Percentiles rank a stretch among this genome's conserved stretches.
Evolutionary conservation across 2,888 invertebrate species (phyloP).

Genomic region (Petrophora chlorosata): DNA sequence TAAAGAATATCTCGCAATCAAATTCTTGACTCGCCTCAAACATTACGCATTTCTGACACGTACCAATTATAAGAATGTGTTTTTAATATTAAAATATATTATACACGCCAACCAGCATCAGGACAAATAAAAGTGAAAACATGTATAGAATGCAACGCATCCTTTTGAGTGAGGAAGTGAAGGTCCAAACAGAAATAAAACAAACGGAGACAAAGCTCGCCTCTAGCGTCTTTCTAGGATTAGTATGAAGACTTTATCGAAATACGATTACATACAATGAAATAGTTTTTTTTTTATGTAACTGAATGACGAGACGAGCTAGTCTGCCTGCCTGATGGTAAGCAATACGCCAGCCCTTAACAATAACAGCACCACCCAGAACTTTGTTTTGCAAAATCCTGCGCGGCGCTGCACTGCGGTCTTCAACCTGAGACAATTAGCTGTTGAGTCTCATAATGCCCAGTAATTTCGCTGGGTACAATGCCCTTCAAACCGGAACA

Average conservation of each 20-base stretch:
- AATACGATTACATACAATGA: too few species aligned
- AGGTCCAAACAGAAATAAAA: slow-evolving; percentile 57
- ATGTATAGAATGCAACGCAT: slow-evolving; percentile 65
- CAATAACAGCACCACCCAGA: too few species aligned
- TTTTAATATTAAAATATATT: slow-evolving; percentile 37
- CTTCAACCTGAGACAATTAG: too few species aligned
- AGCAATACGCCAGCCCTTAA: too few species aligned
- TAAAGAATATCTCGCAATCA: slow-evolving; percentile 19
- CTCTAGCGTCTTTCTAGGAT: slow-evolving; percentile 62
- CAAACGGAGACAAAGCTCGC: slow-evolving; percentile 52
- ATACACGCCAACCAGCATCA: slow-evolving; percentile 12
- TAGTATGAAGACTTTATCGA: slow-evolving; percentile 5
- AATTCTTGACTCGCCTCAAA: slow-evolving; percentile 25
- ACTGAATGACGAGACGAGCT: too few species aligned
- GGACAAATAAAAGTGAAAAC: slow-evolving; percentile 51
- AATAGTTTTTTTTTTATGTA: too few species aligned
- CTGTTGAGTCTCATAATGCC: too few species aligned
- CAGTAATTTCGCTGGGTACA: too few species aligned
- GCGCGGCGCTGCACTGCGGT: too few species aligned
- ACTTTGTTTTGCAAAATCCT: too few species aligned
- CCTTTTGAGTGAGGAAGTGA: slow-evolving; percentile 69
- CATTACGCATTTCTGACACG: slow-evolving; percentile 33
- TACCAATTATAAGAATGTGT: slow-evolving; percentile 34
- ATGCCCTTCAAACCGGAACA: too few species aligned
- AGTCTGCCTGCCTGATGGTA: too few species aligned